phyloP scores from a whole-genome alignment of 1,140 invertebrate genomes.

The Drosophila punjabiensis region DNA sequence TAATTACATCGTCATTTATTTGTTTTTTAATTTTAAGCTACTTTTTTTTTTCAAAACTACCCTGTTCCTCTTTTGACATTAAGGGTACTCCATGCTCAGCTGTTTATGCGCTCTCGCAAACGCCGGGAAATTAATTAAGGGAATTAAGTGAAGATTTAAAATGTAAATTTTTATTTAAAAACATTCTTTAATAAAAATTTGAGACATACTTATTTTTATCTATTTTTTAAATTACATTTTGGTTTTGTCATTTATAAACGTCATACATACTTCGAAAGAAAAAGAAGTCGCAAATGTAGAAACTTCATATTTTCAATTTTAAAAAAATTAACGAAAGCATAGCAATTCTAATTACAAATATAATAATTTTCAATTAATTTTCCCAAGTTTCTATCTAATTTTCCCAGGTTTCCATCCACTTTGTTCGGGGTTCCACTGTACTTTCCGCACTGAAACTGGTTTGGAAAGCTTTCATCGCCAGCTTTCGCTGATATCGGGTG shows the following conservation, averaged over 20 bases:
- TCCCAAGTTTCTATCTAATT: not conserved
- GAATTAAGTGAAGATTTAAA: not conserved
- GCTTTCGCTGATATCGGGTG: slow-evolving; percentile 32
- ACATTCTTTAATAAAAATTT: not conserved
- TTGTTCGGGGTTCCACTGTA: not conserved
- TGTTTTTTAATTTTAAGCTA: not conserved
- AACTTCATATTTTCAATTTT: no score
- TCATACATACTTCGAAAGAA: no score
- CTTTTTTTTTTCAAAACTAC: not conserved
- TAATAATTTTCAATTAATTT: not conserved
- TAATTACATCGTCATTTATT: no score
- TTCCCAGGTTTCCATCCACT: not conserved
- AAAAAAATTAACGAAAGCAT: not conserved
- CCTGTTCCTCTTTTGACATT: not conserved
- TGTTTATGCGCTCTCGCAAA: not conserved
- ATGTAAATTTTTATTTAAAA: not conserved
- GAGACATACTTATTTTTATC: not conserved
- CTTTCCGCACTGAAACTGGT: slow-evolving; percentile 16
- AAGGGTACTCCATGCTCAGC: not conserved
- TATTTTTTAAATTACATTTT: not conserved
- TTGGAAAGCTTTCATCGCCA: slow-evolving; percentile 34
- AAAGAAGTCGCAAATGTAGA: no score
- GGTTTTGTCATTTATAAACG: no score
- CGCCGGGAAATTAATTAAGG: no score
- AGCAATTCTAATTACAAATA: not conserved